Base-by-base conservation (phyloP, 1,140 invertebrate genomes). In the Pinna nobilis region DNA sequence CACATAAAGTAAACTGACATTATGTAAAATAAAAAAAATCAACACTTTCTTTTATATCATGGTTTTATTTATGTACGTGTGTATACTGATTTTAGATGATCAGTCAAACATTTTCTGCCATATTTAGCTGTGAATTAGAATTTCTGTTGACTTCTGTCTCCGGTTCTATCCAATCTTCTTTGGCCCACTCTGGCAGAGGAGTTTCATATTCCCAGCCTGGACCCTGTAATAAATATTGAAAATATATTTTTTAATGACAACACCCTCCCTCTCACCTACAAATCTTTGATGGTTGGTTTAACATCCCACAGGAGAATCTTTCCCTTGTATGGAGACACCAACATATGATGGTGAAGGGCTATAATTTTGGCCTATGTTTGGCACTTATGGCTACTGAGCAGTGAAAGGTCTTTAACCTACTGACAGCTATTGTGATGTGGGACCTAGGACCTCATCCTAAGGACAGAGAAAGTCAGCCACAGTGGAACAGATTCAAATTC, bases 121-220 rank as follows among this genome's bases (percentile, higher is more conserved):
- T n/a, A n/a, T n/a, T n/a, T n/a, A n/a, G n/a, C n/a, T n/a, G n/a
- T n/a, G n/a, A n/a, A n/a, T n/a, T n/a, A n/a, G n/a, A n/a, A 53
- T 18, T 3, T 50, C 49, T 7, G 7, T 1, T n/a, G 28, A 1
- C 3, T 53, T 30, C 25, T 25, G 50, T 53, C 7, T 23, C 55
- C 55, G 39, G 39, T 23, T 94, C 93, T 39, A 90, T 90, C 94
- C 95, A 96, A 69, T 96, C 94, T 28, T 93, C 91, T 78, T 91
- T 91, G 15, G 96, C 96, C 96, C 96, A 97, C 35, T 93, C 93
- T 1, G 96, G 96, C 67, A 97, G 89, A 79, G 94, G 93, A 0
- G 95, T 97, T 88, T 95, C 93, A 88, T 95, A 97, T 82, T 94
- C 93, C 95, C 95, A 97, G 28, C 94, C 95, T 39, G 95, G 93